A percentile compares a stretch with the other conserved stretches of the same genome.
phyloP scores from a whole-genome alignment of 2,113 vertebrate genomes.

The Poeciliopsis prolifica region DNA sequence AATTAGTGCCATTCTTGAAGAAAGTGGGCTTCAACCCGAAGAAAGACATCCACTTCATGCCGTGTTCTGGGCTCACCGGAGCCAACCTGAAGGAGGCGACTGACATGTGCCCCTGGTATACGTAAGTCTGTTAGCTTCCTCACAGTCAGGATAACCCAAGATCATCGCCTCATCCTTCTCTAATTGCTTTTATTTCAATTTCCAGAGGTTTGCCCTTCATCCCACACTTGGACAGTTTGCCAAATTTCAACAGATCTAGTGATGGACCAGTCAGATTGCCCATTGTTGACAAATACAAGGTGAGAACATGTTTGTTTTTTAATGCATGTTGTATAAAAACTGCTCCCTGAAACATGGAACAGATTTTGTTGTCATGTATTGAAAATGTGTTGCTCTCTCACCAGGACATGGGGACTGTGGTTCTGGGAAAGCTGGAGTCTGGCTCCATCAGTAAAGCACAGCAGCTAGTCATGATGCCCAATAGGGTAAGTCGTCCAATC shows the following conservation, averaged over 20 bases:
- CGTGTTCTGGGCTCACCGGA: slow-evolving; percentile 96
- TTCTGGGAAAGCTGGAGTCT: slow-evolving; percentile 95
- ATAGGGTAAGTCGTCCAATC: slow-evolving; percentile 84
- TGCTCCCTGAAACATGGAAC: too few relatives aligned
- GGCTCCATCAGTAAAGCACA: slow-evolving; percentile 96
- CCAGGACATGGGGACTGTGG: slow-evolving; percentile 98
- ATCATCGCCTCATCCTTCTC: neutral
- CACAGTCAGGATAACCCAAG: too few relatives aligned
- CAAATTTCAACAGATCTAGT: slow-evolving; percentile 92
- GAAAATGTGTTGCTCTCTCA: too few relatives aligned
- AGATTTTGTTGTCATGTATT: too few relatives aligned
- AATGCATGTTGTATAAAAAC: too few relatives aligned
- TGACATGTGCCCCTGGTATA: slow-evolving; percentile 93
- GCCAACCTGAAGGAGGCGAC: slow-evolving; percentile 96
- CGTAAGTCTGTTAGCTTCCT: slow-evolving; percentile 79
- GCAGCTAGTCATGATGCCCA: slow-evolving; percentile 98
- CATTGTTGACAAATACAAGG: slow-evolving; percentile 99
- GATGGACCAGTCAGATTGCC: slow-evolving; percentile 96
- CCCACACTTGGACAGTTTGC: slow-evolving; percentile 96
- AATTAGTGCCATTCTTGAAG: slow-evolving; percentile 98
- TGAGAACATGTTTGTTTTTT: slow-evolving; percentile 53
- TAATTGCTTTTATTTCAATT: neutral
- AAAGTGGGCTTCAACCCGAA: slow-evolving; percentile 99
- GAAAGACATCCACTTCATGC: slow-evolving; percentile 99
- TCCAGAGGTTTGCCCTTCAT: slow-evolving; percentile 96